These are phyloP conservation scores for Macheiramphus alcinus DNA, from an alignment of 2,113 vertebrate genomes.

Conservation along the genomic window DNA sequence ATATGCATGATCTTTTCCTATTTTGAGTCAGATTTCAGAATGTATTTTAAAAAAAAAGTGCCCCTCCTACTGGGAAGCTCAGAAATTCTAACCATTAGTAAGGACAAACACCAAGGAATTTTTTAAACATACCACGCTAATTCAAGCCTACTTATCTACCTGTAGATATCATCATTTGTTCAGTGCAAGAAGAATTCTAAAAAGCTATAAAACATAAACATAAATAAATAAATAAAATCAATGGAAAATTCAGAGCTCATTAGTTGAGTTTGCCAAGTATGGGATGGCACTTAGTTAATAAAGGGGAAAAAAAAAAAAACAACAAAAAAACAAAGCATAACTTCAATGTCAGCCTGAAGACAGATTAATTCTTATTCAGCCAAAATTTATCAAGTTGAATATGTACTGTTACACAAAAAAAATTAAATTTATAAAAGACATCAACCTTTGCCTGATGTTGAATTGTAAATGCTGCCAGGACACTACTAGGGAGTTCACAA, in stretches of 20 bases:
- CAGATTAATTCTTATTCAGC: not conserved
- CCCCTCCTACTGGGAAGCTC: not conserved
- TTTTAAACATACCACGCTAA: not conserved
- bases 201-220: not conserved
- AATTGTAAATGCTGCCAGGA: conserved; percentile 82
- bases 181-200: not conserved
- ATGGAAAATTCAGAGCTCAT: not conserved
- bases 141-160: not conserved
- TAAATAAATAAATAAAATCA: not conserved
- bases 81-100: not conserved
- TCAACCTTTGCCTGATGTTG: conserved; percentile 89
- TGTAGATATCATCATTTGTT: not conserved
- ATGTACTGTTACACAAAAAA: not conserved
- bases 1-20: not conserved
- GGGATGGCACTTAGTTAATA: not conserved
- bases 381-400: not conserved
- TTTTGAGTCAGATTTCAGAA: not conserved
- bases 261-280: not conserved
- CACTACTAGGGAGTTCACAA: conserved; percentile 78
- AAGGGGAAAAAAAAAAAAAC: not conserved
- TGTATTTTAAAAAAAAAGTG: not conserved
- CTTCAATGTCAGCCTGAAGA: not conserved
- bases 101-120: not conserved
- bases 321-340: not conserved
- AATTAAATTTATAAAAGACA: not conserved